phyloP scores from a whole-genome alignment of 2,888 invertebrate species.

The Rotaria magnacalcarata region DNA sequence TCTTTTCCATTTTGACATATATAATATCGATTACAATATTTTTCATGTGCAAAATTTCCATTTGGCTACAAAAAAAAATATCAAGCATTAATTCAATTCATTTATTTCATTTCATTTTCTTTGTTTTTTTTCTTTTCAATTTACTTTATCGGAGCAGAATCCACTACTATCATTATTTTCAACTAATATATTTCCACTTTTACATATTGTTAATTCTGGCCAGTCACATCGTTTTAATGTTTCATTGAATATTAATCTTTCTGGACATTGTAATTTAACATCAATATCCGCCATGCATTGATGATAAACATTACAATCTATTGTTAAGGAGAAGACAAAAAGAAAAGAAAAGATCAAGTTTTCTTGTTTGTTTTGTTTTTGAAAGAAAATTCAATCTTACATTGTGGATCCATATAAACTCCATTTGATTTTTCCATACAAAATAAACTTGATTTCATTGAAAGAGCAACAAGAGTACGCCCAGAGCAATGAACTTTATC shows the following conservation, averaged over 20 bases:
- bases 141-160: slow-evolving; percentile 41
- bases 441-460: slow-evolving; percentile 42
- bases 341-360: too few relatives aligned
- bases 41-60: slow-evolving; percentile 46
- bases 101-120: background rate
- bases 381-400: background rate
- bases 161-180: slow-evolving; percentile 37
- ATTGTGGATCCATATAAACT: slow-evolving; percentile 44
- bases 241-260: slow-evolving; percentile 44
- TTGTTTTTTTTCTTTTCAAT: background rate
- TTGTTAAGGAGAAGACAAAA: too few relatives aligned
- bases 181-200: slow-evolving; percentile 40
- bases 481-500: slow-evolving; percentile 46
- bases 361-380: too few relatives aligned
- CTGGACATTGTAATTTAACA: slow-evolving; percentile 45
- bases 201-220: slow-evolving; percentile 42
- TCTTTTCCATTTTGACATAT: slow-evolving; percentile 46
- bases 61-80: slow-evolving; percentile 27
- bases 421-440: slow-evolving; percentile 46
- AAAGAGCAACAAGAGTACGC: slow-evolving; percentile 42
- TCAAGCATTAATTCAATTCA: too few relatives aligned
- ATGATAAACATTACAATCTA: slow-evolving; percentile 45
- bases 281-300: slow-evolving; percentile 45
- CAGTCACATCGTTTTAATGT: slow-evolving; percentile 45
- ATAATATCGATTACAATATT: slow-evolving; percentile 45